Percentiles rank a stretch among this genome's conserved stretches.
These are phyloP conservation scores for Cyclargus thomasi DNA, from an alignment of 1,140 invertebrate species.

Conservation along the genomic window DNA sequence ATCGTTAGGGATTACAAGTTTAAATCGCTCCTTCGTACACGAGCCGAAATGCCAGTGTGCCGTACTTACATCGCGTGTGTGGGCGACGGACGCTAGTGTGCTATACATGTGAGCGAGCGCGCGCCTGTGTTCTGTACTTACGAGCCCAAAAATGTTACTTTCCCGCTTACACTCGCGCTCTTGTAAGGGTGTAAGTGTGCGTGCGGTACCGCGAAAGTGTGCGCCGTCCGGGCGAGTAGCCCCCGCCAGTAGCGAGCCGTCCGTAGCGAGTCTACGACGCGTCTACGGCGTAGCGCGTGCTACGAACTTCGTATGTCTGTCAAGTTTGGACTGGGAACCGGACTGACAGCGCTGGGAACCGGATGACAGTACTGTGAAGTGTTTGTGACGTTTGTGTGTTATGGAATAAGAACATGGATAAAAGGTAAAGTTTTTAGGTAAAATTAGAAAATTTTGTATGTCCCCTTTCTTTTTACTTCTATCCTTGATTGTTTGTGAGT, in stretches of 20 bases:
- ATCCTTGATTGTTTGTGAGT: too few relatives aligned
- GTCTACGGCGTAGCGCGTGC: slow-evolving; percentile 53
- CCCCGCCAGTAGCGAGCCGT: slow-evolving; percentile 63
- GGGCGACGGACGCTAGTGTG: slow-evolving; percentile 30
- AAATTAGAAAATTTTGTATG: neutral
- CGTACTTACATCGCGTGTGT: slow-evolving; percentile 16
- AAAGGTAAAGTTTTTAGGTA: neutral
- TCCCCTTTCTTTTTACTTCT: too few relatives aligned
- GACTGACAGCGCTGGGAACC: slow-evolving; percentile 5
- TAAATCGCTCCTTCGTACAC: slow-evolving; percentile 64
- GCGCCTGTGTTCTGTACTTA: slow-evolving; percentile 64
- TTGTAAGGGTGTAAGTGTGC: slow-evolving; percentile 48
- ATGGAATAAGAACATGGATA: neutral
- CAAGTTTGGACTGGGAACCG: neutral
- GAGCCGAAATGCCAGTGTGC: slow-evolving; percentile 30
- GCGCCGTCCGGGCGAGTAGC: slow-evolving; percentile 61
- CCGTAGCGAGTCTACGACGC: slow-evolving; percentile 57
- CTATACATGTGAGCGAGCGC: slow-evolving; percentile 52
- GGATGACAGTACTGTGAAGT: slow-evolving; percentile 13
- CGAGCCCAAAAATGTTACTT: slow-evolving; percentile 64
- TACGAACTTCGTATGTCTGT: too few relatives aligned
- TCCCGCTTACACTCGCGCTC: slow-evolving; percentile 54
- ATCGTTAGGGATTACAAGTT: slow-evolving; percentile 73
- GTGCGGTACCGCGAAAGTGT: slow-evolving; percentile 46
- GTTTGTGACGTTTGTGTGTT: slow-evolving; percentile 17